Evolutionary conservation across 2,113 vertebrate species (phyloP).

Genomic region (Willisornis vidua): DNA sequence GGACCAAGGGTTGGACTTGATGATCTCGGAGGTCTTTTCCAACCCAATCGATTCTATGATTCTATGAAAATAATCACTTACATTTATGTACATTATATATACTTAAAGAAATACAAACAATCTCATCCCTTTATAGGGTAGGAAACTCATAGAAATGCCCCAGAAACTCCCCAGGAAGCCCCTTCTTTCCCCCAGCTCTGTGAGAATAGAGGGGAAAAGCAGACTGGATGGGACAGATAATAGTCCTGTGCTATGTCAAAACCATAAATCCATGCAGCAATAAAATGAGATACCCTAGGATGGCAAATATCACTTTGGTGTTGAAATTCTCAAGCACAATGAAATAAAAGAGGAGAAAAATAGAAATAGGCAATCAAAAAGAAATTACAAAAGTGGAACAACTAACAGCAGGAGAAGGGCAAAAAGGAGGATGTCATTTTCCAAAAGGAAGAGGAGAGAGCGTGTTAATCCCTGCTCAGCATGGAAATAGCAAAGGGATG

Average conservation of each 20-base stretch:
- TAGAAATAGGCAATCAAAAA: neutral
- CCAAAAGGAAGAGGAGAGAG: neutral
- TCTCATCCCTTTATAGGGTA: neutral
- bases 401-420: accelerated
- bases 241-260: neutral
- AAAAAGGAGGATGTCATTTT: neutral
- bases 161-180: neutral
- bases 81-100: too few relatives aligned
- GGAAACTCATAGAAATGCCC: neutral
- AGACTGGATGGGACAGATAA: neutral
- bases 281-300: neutral
- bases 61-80: too few relatives aligned
- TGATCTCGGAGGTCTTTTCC: too few relatives aligned
- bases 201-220: accelerated
- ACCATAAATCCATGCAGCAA: neutral
- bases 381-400: neutral
- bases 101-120: too few relatives aligned
- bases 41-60: too few relatives aligned
- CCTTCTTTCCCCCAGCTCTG: neutral
- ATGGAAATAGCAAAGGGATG: neutral
- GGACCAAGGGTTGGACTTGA: too few relatives aligned
- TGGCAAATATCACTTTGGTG: neutral
- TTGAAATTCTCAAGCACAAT: neutral
- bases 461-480: neutral
- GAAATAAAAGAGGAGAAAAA: neutral